Percentiles rank a stretch among this genome's conserved stretches.
phyloP scores from a whole-genome alignment of 2,797 vertebrate species.

The Apogon talboti region DNA sequence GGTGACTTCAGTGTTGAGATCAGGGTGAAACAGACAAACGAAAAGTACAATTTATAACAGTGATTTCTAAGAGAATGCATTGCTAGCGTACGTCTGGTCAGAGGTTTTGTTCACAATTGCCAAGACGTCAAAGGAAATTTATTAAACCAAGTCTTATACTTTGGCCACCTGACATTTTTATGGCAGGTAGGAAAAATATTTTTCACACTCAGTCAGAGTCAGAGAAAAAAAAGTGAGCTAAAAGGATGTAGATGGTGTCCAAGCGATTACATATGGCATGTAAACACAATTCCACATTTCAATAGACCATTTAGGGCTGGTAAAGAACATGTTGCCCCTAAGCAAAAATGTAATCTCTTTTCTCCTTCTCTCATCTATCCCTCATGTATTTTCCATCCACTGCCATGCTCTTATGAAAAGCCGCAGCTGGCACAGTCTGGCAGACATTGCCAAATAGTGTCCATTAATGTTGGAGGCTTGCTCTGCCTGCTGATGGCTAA shows the following conservation, averaged over 20 bases:
- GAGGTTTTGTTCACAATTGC: neutral
- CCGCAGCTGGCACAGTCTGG: constrained; percentile 58
- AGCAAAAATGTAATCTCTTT: constrained; percentile 52
- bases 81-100: neutral
- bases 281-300: constrained; percentile 40
- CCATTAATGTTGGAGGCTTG: constrained; percentile 51
- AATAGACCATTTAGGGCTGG: constrained; percentile 49
- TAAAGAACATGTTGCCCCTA: constrained; percentile 45
- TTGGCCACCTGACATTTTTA: neutral
- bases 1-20: constrained; percentile 10
- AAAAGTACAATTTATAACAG: neutral
- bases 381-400: constrained; percentile 12
- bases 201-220: constrained; percentile 15
- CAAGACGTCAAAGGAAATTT: neutral
- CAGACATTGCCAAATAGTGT: constrained; percentile 53
- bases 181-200: neutral
- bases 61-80: neutral
- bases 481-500: constrained; percentile 54
- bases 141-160: neutral
- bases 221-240: neutral
- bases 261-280: constrained; percentile 22
- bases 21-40: neutral
- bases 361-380: constrained; percentile 38
- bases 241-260: constrained; percentile 2
- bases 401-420: constrained; percentile 31